Evolutionary conservation across 2,113 vertebrate genomes (phyloP).

Genomic region (Laterallus jamaicensis): DNA sequence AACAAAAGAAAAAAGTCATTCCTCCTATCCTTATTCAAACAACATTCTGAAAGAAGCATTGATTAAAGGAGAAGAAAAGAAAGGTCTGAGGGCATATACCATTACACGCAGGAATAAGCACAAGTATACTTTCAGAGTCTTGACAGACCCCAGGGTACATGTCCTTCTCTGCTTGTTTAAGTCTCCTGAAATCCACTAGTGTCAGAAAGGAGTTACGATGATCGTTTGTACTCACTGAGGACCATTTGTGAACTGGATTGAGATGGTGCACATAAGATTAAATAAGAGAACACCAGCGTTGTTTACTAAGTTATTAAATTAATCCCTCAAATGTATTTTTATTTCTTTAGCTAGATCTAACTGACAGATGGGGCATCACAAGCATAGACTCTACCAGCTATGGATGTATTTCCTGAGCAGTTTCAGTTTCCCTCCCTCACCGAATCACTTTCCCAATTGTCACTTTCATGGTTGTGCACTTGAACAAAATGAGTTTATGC

Average conservation of each 20-base stretch:
- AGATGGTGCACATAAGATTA: background rate
- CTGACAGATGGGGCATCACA: background rate
- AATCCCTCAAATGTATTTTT: background rate
- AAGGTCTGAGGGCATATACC: background rate
- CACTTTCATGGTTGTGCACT: background rate
- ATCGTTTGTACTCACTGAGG: background rate
- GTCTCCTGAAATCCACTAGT: background rate
- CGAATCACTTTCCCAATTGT: background rate
- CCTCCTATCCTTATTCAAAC: background rate
- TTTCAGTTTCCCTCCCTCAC: background rate
- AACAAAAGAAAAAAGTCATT: background rate
- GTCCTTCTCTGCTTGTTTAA: background rate
- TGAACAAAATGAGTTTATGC: background rate
- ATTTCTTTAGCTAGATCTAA: background rate
- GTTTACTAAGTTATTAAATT: background rate
- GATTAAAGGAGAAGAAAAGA: background rate
- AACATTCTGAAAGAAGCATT: background rate
- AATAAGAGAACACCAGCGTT: background rate
- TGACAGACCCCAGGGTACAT: background rate
- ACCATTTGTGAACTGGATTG: background rate
- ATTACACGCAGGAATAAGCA: background rate
- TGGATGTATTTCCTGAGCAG: background rate
- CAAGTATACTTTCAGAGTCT: background rate
- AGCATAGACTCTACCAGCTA: background rate
- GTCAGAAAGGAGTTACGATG: background rate